These are phyloP conservation scores for Ianthella basta DNA, from an alignment of 37 sponge, comb jelly and placozoan species.

Conservation along the genomic window DNA sequence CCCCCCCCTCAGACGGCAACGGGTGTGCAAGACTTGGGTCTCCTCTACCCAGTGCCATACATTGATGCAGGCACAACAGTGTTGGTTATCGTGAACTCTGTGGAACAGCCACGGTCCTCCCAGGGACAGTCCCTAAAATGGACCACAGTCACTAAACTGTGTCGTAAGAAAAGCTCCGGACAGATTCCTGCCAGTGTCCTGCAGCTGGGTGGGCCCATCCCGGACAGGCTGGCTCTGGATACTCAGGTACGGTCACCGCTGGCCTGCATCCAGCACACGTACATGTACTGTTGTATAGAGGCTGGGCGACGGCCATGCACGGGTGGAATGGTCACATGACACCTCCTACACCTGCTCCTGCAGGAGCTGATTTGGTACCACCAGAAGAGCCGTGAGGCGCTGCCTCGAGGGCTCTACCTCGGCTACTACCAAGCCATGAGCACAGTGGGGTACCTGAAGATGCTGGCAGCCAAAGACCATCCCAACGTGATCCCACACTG, in stretches of 20 bases:
- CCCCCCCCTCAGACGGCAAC: constrained; percentile 27
- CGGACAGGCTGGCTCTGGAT: constrained; percentile 5
- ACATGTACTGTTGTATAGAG: background rate
- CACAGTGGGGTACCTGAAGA: constrained; percentile 65
- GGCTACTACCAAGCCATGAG: constrained; percentile 81
- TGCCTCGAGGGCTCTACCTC: constrained; percentile 68
- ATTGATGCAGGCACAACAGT: constrained; percentile 58
- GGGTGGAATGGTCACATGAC: background rate
- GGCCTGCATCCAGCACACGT: background rate
- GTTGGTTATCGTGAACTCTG: constrained; percentile 56
- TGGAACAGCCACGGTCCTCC: constrained; percentile 25
- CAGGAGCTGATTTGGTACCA: constrained; percentile 14
- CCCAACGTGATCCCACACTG: constrained; percentile 78
- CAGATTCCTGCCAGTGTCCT: background rate
- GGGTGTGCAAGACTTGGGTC: constrained; percentile 56
- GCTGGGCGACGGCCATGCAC: background rate
- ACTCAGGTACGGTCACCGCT: background rate
- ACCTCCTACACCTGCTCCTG: background rate
- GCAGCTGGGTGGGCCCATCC: constrained; percentile 3
- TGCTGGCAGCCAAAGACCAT: constrained; percentile 50
- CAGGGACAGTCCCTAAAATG: constrained; percentile 33
- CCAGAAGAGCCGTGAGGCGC: constrained; percentile 2
- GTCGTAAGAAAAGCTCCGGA: background rate
- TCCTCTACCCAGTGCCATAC: constrained; percentile 68
- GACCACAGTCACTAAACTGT: background rate